phyloP scores from a whole-genome alignment of 2,888 invertebrate species.

The Brachynemurus nebulosus region DNA sequence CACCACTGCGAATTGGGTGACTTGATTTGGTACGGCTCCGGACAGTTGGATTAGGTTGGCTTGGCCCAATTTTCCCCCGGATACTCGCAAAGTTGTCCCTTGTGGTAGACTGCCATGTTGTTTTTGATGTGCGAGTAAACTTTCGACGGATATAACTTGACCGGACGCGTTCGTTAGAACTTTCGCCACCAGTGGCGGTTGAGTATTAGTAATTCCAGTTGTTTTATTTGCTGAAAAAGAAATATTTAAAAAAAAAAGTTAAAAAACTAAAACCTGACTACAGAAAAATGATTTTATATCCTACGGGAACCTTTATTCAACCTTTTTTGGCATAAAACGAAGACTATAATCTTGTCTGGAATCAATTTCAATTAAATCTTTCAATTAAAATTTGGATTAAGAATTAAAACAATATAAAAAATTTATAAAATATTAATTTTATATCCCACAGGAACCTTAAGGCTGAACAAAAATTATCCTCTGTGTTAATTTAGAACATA shows the following conservation, averaged over 20 bases:
- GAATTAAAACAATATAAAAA: too few species aligned
- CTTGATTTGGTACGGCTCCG: constrained; percentile 28
- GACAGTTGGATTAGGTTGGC: constrained; percentile 38
- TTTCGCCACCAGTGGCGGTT: constrained; percentile 53
- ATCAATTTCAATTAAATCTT: too few species aligned
- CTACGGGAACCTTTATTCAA: background rate
- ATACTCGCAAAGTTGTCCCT: constrained; percentile 36
- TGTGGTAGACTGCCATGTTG: constrained; percentile 33
- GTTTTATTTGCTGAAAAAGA: constrained; percentile 29
- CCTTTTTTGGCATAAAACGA: too few species aligned
- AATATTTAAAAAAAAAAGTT: too few species aligned
- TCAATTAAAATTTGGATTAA: too few species aligned
- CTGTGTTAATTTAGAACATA: too few species aligned
- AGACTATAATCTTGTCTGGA: too few species aligned
- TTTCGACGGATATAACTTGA: constrained; percentile 44
- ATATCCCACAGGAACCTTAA: too few species aligned
- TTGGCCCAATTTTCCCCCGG: constrained; percentile 32
- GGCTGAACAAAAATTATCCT: too few species aligned
- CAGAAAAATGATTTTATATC: background rate
- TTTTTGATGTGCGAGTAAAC: constrained; percentile 40
- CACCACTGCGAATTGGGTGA: constrained; percentile 35
- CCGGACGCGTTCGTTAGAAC: constrained; percentile 54
- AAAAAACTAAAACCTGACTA: too few species aligned
- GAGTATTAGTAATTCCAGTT: constrained; percentile 31
- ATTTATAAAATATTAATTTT: too few species aligned